Conservation (phyloP, 2,797 vertebrate species). For the Ciconia nigra region DNA sequence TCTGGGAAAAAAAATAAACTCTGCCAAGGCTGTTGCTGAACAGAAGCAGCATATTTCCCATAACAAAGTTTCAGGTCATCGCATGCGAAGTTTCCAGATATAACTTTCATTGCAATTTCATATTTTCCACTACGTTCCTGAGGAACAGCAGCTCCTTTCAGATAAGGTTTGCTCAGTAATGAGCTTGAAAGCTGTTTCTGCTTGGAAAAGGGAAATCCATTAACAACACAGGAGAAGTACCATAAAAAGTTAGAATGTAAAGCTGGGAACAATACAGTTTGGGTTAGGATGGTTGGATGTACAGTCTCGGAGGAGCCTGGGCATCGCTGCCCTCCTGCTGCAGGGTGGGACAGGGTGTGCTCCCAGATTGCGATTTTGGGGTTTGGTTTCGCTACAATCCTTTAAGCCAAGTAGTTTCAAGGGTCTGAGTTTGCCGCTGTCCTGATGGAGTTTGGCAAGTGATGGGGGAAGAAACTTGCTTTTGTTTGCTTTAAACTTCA, state of each 20-base stretch:
- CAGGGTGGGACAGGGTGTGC: background rate
- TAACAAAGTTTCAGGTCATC: background rate
- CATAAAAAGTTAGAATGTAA: background rate
- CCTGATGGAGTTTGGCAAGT: background rate
- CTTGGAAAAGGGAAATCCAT: background rate
- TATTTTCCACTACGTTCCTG: background rate
- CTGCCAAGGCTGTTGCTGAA: background rate
- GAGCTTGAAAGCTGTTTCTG: background rate
- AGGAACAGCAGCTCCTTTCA: background rate
- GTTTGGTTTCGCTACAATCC: background rate
- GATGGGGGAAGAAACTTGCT: background rate
- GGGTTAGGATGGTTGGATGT: background rate
- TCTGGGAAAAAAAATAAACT: background rate
- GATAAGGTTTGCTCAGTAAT: background rate
- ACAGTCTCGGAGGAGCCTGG: background rate
- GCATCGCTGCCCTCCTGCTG: background rate
- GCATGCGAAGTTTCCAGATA: background rate
- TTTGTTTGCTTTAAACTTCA: background rate
- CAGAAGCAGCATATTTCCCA: slow-evolving; percentile 8
- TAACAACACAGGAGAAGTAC: background rate
- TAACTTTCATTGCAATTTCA: background rate
- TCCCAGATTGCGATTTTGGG: background rate
- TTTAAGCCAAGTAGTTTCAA: background rate
- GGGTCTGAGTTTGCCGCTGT: background rate
- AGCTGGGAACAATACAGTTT: background rate